Evolutionary conservation across 2,113 vertebrate species (phyloP), one percentile per base, ranked within the genome.

Genomic region (Hiodon alosoides): DNA sequence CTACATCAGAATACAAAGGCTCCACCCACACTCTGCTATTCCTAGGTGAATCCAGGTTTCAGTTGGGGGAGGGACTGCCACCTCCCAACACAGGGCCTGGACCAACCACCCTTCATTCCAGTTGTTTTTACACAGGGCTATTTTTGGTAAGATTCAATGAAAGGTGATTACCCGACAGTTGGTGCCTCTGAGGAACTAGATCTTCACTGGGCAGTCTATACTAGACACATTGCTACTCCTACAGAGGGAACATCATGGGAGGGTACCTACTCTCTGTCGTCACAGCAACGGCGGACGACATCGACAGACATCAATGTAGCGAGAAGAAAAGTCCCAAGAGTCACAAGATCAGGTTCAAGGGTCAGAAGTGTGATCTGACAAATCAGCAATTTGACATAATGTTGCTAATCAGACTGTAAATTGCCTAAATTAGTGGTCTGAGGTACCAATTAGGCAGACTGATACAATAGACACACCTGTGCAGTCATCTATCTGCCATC

Each of bases 261-360:
- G n/a, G 60, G 73, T 89, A 93, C 92, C 87, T 92, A 93, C 90
- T 88, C 87, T 87, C 82, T 82, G 78, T 89, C 87, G 84, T 86
- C 90, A 84, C 82, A 85, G 72, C 88, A 53, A 69, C 13, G 2
- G 53, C 2, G 46, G 47, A 66, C 51, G 50, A 70, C 31, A 65
- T 1, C 61, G 10, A 10, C 46, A 10, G 17, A 17, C 8, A n/a
- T 10, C 6, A 53, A 13, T 58, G 69, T 10, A 71, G 69, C 69
- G 8, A 47, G 51, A 16, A 54, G 54, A n/a, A 58, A 7, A 71
- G 2, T 4, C 8, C 69, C 47, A 54, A 55, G 14, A 71, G 68
- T 58, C 9, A 69, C 67, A 53, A 7, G 67, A 47, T 47, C 3
- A 11, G 6, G n/a, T 53, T 71, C 46, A 57, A 16, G 4, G 54